Evolutionary conservation across 2,888 invertebrate species (phyloP).

Genomic region (Xylota segnis): DNA sequence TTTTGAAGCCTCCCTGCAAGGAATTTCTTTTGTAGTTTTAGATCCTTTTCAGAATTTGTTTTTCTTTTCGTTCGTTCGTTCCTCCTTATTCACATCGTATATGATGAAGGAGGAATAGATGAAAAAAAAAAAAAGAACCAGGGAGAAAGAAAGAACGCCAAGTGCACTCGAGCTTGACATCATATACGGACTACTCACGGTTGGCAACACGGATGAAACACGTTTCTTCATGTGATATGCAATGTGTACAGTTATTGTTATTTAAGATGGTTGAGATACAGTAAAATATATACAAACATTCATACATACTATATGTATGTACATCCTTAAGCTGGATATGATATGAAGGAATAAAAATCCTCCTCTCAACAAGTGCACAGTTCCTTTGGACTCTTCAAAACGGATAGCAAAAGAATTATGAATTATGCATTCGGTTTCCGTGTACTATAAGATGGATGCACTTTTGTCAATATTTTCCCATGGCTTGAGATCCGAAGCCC

Average conservation of each 20-base stretch:
- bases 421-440: constrained; percentile 69
- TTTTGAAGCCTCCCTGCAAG: constrained; percentile 59
- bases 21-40: constrained; percentile 75
- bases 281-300: constrained; percentile 17
- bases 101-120: constrained; percentile 30
- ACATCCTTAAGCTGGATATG: constrained; percentile 29
- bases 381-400: constrained; percentile 36
- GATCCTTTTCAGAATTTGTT: constrained; percentile 59
- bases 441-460: constrained; percentile 50
- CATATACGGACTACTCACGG: constrained; percentile 52
- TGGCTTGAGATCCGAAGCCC: constrained; percentile 10
- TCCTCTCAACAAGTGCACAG: constrained; percentile 59
- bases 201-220: constrained; percentile 52
- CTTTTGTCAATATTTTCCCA: constrained; percentile 70
- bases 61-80: constrained; percentile 13
- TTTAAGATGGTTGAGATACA: constrained; percentile 60
- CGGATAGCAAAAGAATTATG: constrained; percentile 44
- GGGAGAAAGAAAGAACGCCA: constrained; percentile 47
- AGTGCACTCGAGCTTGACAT: constrained; percentile 76
- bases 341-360: neutral
- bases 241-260: constrained; percentile 56
- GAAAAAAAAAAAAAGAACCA: constrained; percentile 23
- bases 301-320: too few relatives aligned
- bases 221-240: constrained; percentile 14
- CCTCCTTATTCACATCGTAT: constrained; percentile 22